These are phyloP conservation scores for Drosophila rhopaloa DNA, from an alignment of 1,140 invertebrate genomes.

Conservation along the genomic window DNA sequence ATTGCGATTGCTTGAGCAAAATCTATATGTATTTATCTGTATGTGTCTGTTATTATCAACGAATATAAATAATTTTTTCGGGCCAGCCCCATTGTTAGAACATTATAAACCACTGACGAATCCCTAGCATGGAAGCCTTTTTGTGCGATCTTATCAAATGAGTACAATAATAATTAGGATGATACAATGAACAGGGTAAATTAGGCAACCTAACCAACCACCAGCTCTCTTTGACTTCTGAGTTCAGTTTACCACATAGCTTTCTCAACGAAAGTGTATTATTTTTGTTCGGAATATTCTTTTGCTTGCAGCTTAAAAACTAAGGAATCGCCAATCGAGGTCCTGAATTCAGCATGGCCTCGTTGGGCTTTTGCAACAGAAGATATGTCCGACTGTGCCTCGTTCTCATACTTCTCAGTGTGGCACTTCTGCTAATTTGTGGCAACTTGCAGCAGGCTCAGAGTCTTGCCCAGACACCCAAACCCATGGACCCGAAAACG, in stretches of 20 bases:
- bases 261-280: background rate
- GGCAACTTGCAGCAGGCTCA: conserved; percentile 36
- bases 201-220: background rate
- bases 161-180: conserved; percentile 1
- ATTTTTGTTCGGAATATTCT: background rate
- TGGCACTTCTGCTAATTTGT: conserved; percentile 32
- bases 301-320: background rate
- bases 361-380: conserved; percentile 6
- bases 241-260: background rate
- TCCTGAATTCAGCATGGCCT: conserved; percentile 2
- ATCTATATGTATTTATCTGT: background rate
- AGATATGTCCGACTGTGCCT: conserved; percentile 17
- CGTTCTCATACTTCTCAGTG: conserved; percentile 24
- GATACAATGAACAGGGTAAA: background rate
- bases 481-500: background rate
- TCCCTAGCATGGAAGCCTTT: background rate
- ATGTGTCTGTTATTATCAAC: background rate
- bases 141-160: background rate
- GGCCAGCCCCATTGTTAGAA: background rate
- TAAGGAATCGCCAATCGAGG: background rate
- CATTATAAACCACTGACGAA: background rate
- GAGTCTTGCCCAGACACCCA: background rate
- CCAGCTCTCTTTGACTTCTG: background rate
- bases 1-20: no score
- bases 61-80: background rate